phyloP scores from a whole-genome alignment of 2,113 vertebrate species.

The Zosterops pallidus region DNA sequence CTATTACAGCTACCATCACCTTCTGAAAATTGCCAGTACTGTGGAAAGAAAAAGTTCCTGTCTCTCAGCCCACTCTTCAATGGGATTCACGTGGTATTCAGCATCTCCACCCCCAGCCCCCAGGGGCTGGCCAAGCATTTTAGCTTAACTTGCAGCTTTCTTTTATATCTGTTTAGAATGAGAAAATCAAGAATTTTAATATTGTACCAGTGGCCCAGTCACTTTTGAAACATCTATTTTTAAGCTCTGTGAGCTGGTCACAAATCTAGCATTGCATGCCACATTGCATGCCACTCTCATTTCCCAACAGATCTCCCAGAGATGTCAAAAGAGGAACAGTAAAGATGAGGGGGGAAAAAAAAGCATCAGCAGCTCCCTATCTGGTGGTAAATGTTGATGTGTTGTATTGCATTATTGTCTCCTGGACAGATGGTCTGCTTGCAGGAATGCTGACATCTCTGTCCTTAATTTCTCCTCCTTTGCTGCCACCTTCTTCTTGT shows the following conservation, averaged over 20 bases:
- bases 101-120: neutral
- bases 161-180: neutral
- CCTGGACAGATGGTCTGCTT: neutral
- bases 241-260: neutral
- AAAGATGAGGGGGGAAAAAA: neutral
- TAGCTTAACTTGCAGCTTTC: neutral
- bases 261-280: neutral
- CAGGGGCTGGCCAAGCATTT: neutral
- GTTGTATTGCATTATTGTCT: rapidly evolving
- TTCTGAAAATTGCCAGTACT: neutral
- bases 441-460: neutral
- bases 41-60: neutral
- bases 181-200: neutral
- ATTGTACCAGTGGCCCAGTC: neutral
- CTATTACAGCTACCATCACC: neutral
- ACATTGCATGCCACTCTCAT: neutral
- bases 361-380: neutral
- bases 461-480: neutral
- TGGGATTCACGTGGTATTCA: neutral
- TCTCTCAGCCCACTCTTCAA: neutral
- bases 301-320: neutral
- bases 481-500: neutral
- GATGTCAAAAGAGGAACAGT: neutral
- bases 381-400: neutral
- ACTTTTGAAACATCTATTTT: neutral